Percentiles rank a stretch among this genome's conserved stretches.
These are phyloP conservation scores for Anthopleura sola DNA, from an alignment of 64 coral and sea anemone species.

Conservation along the genomic window DNA sequence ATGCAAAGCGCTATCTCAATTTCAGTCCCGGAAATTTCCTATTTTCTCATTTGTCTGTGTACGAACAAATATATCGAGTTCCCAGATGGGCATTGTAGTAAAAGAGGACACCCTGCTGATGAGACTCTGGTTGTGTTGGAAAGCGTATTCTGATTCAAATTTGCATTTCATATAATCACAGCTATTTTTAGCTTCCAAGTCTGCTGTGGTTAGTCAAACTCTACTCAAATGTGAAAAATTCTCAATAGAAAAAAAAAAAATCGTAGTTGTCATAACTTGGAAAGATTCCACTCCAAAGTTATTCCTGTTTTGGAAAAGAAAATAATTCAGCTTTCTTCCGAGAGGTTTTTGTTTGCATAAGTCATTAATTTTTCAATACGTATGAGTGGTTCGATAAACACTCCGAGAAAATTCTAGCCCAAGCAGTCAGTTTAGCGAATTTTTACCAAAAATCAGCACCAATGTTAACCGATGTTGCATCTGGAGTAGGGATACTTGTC, in stretches of 20 bases:
- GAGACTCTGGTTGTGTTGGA: not conserved
- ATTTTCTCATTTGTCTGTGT: slow-evolving; percentile 6
- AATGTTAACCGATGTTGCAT: not conserved
- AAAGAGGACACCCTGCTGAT: not conserved
- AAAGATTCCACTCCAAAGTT: not conserved
- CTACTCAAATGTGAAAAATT: not conserved
- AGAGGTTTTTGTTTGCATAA: not conserved
- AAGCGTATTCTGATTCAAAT: not conserved
- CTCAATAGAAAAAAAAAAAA: not conserved
- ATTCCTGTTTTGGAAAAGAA: not conserved
- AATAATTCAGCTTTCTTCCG: not conserved
- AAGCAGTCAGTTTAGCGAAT: not conserved
- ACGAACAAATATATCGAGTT: not conserved
- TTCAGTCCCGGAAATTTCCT: slow-evolving; percentile 7
- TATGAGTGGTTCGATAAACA: slow-evolving; percentile 19
- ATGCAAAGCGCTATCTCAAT: not conserved
- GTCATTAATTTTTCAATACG: slow-evolving; percentile 20
- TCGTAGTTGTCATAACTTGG: not conserved
- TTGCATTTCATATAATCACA: slow-evolving; percentile 15
- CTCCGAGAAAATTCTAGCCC: not conserved
- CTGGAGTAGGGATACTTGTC: not conserved
- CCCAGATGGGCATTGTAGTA: not conserved
- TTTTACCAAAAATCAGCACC: not conserved
- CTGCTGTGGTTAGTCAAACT: not conserved
- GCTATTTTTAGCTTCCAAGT: slow-evolving; percentile 1